Evolutionary conservation across 2,888 invertebrate genomes (phyloP).

Genomic region (Boloria euphrosyne): DNA sequence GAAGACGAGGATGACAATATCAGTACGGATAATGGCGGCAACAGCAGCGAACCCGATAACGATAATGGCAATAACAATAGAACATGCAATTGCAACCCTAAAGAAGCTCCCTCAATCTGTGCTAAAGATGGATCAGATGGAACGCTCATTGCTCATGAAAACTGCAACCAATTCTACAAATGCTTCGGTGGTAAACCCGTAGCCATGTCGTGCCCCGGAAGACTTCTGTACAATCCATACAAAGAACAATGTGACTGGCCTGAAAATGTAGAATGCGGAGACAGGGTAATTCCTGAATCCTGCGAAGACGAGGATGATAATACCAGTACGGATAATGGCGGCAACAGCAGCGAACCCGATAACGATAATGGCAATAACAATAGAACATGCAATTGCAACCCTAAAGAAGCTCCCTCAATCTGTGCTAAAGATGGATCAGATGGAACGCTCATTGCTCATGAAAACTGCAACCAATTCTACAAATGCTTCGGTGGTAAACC

Average conservation of each 20-base stretch:
- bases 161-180: slow-evolving; percentile 50
- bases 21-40: slow-evolving; percentile 15
- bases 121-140: slow-evolving; percentile 45
- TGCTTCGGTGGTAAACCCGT: slow-evolving; percentile 42
- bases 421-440: slow-evolving; percentile 46
- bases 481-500: slow-evolving; percentile 42
- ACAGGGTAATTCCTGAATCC: slow-evolving; percentile 34
- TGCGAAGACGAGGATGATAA: slow-evolving; percentile 26
- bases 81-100: slow-evolving; percentile 41
- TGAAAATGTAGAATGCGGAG: slow-evolving; percentile 43
- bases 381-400: slow-evolving; percentile 40
- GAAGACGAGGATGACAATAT: slow-evolving; percentile 23
- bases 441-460: slow-evolving; percentile 48
- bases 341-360: slow-evolving; percentile 7
- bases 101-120: slow-evolving; percentile 47
- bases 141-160: slow-evolving; percentile 48
- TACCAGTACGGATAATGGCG: slow-evolving; percentile 12
- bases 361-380: not conserved
- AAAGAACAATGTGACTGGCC: slow-evolving; percentile 46
- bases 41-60: slow-evolving; percentile 5
- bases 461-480: slow-evolving; percentile 51
- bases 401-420: slow-evolving; percentile 45
- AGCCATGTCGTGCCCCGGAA: slow-evolving; percentile 40
- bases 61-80: not conserved
- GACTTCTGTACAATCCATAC: slow-evolving; percentile 5